Evolutionary conservation across 2,888 invertebrate species (phyloP).

Genomic region (Drosophila stalkeri): DNA sequence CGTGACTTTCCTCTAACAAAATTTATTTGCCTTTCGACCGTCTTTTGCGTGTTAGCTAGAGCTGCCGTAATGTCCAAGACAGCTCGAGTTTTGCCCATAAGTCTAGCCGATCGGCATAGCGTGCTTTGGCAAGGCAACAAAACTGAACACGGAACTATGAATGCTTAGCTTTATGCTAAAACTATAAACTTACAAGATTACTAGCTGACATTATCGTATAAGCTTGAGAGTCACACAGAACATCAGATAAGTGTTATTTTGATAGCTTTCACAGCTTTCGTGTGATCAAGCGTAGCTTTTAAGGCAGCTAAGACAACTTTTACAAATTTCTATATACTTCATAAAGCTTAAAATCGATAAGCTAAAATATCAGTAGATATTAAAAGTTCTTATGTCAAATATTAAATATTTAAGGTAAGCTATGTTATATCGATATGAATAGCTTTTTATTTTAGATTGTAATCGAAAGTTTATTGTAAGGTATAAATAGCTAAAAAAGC

Average conservation of each 20-base stretch:
- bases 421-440: too few species aligned
- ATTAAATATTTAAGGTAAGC: too few species aligned
- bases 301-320: neutral
- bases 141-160: neutral
- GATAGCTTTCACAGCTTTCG: neutral
- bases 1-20: slow-evolving; percentile 69
- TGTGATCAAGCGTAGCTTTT: neutral
- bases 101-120: neutral
- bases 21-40: slow-evolving; percentile 35
- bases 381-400: too few species aligned
- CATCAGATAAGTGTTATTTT: too few species aligned
- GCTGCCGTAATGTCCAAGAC: slow-evolving; percentile 4
- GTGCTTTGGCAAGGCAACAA: neutral
- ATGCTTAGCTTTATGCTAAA: neutral
- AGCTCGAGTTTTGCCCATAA: neutral
- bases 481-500: too few species aligned
- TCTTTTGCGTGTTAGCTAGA: slow-evolving; percentile 22
- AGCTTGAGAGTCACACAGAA: neutral
- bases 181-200: neutral
- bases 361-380: too few species aligned
- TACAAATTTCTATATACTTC: neutral
- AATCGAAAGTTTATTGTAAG: too few species aligned
- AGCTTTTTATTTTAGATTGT: too few species aligned
- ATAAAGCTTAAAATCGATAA: neutral
- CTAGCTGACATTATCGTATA: too few species aligned